Conservation (phyloP, 2,888 invertebrate genomes). For the Acheta domesticus region DNA sequence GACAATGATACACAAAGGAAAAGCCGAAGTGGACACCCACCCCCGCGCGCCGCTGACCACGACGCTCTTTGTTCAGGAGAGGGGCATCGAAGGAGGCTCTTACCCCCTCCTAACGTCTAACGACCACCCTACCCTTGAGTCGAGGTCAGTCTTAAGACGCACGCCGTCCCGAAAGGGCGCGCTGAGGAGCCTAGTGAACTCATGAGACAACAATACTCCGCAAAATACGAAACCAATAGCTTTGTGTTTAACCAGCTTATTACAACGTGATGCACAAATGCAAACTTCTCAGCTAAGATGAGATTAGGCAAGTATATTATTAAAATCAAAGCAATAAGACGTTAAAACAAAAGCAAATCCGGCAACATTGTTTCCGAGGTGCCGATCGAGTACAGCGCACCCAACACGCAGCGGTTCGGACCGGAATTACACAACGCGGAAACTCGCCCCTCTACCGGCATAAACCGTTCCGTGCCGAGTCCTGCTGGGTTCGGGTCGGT, state of each 20-base stretch:
- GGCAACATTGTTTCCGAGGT: constrained; percentile 2
- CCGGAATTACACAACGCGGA: constrained; percentile 42
- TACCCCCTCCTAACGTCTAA: constrained; percentile 31
- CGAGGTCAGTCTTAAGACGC: constrained; percentile 48
- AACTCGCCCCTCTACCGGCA: constrained; percentile 48
- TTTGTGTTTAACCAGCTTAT: too few species aligned
- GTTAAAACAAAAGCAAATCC: not conserved
- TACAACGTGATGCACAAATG: too few species aligned
- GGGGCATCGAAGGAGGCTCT: constrained; percentile 19
- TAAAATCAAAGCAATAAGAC: too few species aligned
- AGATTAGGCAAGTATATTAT: too few species aligned
- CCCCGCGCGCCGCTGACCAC: constrained; percentile 31
- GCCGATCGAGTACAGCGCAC: constrained; percentile 32
- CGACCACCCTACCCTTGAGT: constrained; percentile 51
- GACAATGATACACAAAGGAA: constrained; percentile 47
- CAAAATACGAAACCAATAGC: too few species aligned
- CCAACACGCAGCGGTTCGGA: constrained; percentile 38
- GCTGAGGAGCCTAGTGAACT: not conserved
- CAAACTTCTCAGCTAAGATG: too few species aligned
- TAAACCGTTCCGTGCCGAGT: constrained; percentile 41
- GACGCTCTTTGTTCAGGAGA: constrained; percentile 7
- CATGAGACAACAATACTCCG: too few species aligned
- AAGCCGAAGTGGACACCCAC: constrained; percentile 45
- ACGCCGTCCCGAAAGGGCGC: not conserved
- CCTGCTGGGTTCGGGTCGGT: constrained; percentile 49